Base-by-base conservation (phyloP, 2,113 vertebrate species). In the Ascaphus truei region DNA sequence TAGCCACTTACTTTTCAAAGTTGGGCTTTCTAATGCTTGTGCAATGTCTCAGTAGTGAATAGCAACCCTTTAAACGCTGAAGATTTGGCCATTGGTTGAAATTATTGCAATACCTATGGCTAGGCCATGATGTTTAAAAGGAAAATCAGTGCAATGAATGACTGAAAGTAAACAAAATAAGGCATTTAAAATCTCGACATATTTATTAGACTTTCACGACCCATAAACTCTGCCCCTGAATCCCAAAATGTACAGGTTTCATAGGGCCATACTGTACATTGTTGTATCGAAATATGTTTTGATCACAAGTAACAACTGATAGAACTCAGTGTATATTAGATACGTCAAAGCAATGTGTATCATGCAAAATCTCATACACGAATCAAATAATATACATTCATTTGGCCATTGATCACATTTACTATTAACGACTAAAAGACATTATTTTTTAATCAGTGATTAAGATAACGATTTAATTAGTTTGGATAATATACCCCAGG, bases 121-220 rank as follows among this genome's bases (percentile, higher is more conserved):
- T n/a, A n/a, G n/a, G n/a, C n/a, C n/a, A n/a, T n/a, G n/a, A n/a
- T n/a, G n/a, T n/a, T n/a, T n/a, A n/a, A n/a, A n/a, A n/a, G n/a
- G n/a, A n/a, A n/a, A n/a, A n/a, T n/a, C n/a, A n/a, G n/a, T 29
- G 10, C 26, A 20, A 16, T 9, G 16, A 18, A 16, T 41, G 11
- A 60, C 53, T 12, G 12, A 20, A 79, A 72, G 63, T 10, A 74
- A 43, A 67, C 9, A n/a, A 36, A n/a, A 18, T 29, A 29, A 78
- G 67, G 26, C 75, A 68, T 76, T 81, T 83, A 78, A 89, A 88
- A 86, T 74, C 75, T 78, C 76, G 83, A 81, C 85, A 85, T 81
- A 83, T 97, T 98, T 96, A 97, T 93, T 96, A 91, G 81, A 93
- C 83, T 87, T 85, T 79, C 91, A 84, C 84, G 89, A 96, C 94